Evolutionary conservation across 2,797 vertebrate genomes (phyloP).

Genomic region (Pygocentrus nattereri): DNA sequence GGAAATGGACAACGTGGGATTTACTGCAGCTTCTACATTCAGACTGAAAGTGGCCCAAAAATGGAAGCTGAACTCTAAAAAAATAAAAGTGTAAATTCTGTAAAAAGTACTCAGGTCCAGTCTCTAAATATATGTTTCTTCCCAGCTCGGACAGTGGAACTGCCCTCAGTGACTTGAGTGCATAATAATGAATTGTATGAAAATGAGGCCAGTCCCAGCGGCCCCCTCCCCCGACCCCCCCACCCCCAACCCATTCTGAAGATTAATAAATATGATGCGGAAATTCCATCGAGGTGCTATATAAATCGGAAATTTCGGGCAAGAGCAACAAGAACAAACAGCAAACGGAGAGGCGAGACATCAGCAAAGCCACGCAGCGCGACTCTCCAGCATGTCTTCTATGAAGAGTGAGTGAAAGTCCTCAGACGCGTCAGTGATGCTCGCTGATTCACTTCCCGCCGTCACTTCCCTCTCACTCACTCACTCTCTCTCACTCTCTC

Average conservation of each 20-base stretch:
- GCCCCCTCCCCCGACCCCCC: too few species aligned
- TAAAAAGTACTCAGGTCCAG: neutral
- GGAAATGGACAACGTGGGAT: neutral
- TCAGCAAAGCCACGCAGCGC: too few species aligned
- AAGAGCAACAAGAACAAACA: slow-evolving; percentile 10
- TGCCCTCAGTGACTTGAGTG: neutral
- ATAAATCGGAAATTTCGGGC: slow-evolving; percentile 40
- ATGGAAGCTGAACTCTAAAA: neutral
- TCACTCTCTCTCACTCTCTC: slow-evolving; percentile 1
- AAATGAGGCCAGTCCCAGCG: neutral
- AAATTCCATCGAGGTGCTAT: slow-evolving; percentile 44
- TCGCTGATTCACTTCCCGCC: slow-evolving; percentile 37
- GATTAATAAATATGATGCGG: slow-evolving; percentile 14
- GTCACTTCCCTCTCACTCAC: slow-evolving; percentile 20
- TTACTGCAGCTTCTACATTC: neutral
- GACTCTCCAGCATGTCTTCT: slow-evolving; percentile 21
- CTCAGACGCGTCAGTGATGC: neutral
- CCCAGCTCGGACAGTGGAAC: neutral
- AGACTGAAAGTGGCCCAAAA: neutral
- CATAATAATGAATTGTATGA: neutral
- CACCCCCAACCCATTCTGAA: neutral
- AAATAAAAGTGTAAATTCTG: slow-evolving; percentile 1
- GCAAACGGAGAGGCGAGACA: neutral
- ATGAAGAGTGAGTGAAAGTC: slow-evolving; percentile 49
- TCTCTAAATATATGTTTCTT: neutral